Evolutionary conservation across 2,797 vertebrate genomes (phyloP).

Genomic region (Dipus sagitta): DNA sequence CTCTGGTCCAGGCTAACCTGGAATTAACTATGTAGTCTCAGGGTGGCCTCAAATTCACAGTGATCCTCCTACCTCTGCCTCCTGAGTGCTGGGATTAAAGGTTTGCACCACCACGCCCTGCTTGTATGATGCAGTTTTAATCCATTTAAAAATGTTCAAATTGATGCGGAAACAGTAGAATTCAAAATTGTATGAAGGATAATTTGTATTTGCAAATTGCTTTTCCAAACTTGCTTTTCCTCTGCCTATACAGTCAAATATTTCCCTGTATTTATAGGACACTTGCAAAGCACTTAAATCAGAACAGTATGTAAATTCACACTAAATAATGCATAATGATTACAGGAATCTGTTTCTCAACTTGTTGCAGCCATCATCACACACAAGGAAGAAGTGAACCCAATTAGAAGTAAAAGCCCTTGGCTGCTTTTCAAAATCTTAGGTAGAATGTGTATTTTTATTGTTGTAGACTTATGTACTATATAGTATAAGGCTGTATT

Average conservation of each 20-base stretch:
- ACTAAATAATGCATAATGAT: constrained; percentile 83
- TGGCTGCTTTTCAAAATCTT: constrained; percentile 54
- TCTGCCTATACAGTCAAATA: constrained; percentile 67
- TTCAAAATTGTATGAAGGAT: constrained; percentile 23
- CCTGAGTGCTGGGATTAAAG: no score
- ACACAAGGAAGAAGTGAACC: constrained; percentile 49
- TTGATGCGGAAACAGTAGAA: constrained; percentile 8
- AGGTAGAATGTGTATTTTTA: constrained; percentile 60
- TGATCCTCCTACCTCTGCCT: no score
- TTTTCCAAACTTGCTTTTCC: constrained; percentile 67
- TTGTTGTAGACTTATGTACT: background rate
- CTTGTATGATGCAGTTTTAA: background rate
- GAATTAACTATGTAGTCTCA: no score
- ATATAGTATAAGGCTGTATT: constrained; percentile 25
- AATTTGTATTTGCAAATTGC: constrained; percentile 36
- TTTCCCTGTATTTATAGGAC: constrained; percentile 77
- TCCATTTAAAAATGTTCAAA: constrained; percentile 32
- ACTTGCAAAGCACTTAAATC: constrained; percentile 78
- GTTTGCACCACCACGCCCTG: no score
- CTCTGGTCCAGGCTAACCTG: no score
- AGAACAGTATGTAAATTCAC: constrained; percentile 80
- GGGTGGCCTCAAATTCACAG: no score
- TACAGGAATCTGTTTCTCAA: constrained; percentile 75
- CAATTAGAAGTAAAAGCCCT: constrained; percentile 48
- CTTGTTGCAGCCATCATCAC: constrained; percentile 64